Conservation (phyloP, 2,888 invertebrate species). For the Sesamia inferens region DNA sequence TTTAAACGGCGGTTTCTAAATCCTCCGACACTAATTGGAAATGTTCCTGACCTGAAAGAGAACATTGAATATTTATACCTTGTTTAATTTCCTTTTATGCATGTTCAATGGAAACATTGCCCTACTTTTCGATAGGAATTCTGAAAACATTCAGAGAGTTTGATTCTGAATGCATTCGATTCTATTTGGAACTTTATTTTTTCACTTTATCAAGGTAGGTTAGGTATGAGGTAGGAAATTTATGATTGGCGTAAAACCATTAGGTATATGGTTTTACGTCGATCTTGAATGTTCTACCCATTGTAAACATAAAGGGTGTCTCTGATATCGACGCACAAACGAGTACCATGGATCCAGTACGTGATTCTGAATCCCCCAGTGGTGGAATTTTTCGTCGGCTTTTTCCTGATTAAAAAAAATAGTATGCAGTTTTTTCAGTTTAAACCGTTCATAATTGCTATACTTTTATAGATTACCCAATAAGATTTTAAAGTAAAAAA, state of each 20-base stretch:
- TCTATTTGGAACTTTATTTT: background rate
- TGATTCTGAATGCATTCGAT: background rate
- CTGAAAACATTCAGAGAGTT: background rate
- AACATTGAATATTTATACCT: conserved; percentile 34
- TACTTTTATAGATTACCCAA: no score
- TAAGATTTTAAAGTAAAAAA: no score
- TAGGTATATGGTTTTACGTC: background rate
- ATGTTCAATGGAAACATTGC: background rate
- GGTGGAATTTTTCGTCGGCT: no score
- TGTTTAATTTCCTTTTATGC: conserved; percentile 1
- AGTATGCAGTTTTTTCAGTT: no score
- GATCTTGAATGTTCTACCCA: background rate
- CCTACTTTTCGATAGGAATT: background rate
- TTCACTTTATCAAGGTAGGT: background rate
- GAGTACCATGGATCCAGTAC: no score
- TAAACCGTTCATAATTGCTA: no score
- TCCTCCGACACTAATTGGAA: conserved; percentile 89
- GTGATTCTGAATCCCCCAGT: no score
- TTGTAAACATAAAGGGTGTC: no score
- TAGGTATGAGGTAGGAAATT: background rate
- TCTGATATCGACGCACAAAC: no score
- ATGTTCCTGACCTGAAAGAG: conserved; percentile 88
- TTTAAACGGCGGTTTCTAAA: conserved; percentile 86
- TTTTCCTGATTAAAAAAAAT: no score
- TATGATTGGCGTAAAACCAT: background rate